phyloP scores from a whole-genome alignment of 2,797 vertebrate species.

The Allobates femoralis region DNA sequence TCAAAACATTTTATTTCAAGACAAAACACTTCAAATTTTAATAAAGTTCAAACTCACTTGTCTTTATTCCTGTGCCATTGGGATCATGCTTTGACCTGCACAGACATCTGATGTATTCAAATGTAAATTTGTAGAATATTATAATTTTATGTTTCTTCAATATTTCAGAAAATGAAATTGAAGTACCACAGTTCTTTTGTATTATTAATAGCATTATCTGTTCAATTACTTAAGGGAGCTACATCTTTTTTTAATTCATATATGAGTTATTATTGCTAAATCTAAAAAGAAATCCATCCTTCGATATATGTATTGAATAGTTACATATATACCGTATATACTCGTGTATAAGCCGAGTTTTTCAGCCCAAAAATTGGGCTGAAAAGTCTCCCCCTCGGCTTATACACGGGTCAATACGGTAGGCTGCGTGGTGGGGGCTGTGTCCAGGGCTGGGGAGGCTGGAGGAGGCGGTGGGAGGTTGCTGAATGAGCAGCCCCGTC shows the following conservation, averaged over 20 bases:
- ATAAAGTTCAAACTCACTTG: neutral
- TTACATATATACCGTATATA: no score
- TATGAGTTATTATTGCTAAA: neutral
- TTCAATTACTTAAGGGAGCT: neutral
- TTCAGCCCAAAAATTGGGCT: no score
- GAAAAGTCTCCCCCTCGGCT: no score
- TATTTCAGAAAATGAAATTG: neutral
- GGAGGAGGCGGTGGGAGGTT: no score
- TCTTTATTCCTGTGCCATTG: neutral
- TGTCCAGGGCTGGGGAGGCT: no score
- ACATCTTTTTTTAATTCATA: neutral
- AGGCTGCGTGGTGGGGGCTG: no score
- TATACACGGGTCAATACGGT: no score
- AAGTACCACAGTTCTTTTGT: neutral
- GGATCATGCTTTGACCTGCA: neutral
- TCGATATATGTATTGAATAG: no score
- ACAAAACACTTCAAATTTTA: neutral
- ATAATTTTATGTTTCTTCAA: slow-evolving; percentile 6
- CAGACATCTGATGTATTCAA: neutral
- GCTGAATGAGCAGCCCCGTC: no score
- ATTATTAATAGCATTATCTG: neutral
- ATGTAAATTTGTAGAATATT: neutral
- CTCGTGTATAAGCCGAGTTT: no score
- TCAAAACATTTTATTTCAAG: neutral
- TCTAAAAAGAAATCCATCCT: no score